Evolutionary conservation across 2,888 invertebrate species (phyloP), one percentile per base, ranked within the genome.

Genomic region (Timandra comae): DNA sequence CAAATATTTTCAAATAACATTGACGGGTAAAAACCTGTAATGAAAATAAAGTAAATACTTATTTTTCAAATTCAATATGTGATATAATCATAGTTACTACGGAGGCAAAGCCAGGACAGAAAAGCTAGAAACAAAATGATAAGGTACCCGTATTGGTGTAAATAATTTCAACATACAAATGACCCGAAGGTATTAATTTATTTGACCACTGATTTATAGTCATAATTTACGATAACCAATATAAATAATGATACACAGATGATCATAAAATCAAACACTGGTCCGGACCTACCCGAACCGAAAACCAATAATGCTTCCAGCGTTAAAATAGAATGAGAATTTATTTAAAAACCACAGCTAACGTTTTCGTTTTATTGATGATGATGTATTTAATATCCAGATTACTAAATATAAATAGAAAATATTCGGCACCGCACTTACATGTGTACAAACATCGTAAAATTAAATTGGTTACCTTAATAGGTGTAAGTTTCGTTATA

Each of bases 381-480:
- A 29, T 32, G 28, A 29, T 20, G 26, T 9, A n/a, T 29, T 33
- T 30, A 33, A 41, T 43, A 46, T 48, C 48, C 38, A 46, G 39
- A 47, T 46, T 38, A 34, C 32, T 48, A 49, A 29, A 26, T 25
- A 29, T 46, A 41, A 39, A 33, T 36, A 42, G 37, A 41, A 49
- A 52, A 44, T 49, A 55, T 62, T 62, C 45, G 53, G 46, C 50
- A 51, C 53, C 49, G 46, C 52, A 40, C 48, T 55, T 47, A 46
- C 61, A 65, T 53, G 58, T 80, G 77, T 62, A 70, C 60, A 78
- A 80, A 77, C 80, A 77, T 62, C 63, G 54, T 76, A 59, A 72
- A 72, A 51, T 35, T 7, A 42, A 51, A 63, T 57, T 52, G 46
- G 52, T 53, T 46, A 47, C 27, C 58, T 49, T 57, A 48, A 53